Evolutionary conservation across 2,888 invertebrate genomes (phyloP).

Genomic region (Dysmachus trigonus): DNA sequence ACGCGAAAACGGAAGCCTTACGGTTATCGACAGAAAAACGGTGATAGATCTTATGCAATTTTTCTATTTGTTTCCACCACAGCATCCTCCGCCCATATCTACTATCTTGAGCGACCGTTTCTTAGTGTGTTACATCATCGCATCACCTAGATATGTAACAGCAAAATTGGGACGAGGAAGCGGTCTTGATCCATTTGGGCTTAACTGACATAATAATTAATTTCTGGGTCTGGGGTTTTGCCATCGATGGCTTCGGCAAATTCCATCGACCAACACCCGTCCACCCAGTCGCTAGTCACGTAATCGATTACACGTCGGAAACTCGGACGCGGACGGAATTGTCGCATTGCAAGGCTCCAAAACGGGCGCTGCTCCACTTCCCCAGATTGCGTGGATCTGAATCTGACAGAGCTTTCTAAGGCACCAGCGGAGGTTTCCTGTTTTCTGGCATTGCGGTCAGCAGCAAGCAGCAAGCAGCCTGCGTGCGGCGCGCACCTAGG

Average conservation of each 20-base stretch:
- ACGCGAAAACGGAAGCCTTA: no score
- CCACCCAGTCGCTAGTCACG: not conserved
- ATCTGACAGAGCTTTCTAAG: not conserved
- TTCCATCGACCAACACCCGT: not conserved
- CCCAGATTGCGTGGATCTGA: not conserved
- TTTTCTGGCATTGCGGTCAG: not conserved
- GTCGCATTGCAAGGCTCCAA: not conserved
- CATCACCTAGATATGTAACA: not conserved
- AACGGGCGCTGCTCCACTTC: not conserved
- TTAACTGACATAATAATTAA: not conserved
- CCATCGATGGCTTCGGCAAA: not conserved
- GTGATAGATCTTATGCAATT: not conserved
- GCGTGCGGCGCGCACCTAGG: not conserved
- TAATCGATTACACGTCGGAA: not conserved
- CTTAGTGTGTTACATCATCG: not conserved
- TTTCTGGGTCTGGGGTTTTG: not conserved
- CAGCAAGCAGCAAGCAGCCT: not conserved
- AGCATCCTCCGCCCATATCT: not conserved
- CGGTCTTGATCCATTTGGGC: not conserved
- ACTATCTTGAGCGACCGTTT: not conserved
- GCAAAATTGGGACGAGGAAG: not conserved
- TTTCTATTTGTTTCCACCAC: not conserved
- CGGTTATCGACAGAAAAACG: not conserved
- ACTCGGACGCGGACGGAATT: not conserved
- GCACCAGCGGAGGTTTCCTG: not conserved